phyloP scores from a whole-genome alignment of 2,797 vertebrate genomes.

The Anas georgica region DNA sequence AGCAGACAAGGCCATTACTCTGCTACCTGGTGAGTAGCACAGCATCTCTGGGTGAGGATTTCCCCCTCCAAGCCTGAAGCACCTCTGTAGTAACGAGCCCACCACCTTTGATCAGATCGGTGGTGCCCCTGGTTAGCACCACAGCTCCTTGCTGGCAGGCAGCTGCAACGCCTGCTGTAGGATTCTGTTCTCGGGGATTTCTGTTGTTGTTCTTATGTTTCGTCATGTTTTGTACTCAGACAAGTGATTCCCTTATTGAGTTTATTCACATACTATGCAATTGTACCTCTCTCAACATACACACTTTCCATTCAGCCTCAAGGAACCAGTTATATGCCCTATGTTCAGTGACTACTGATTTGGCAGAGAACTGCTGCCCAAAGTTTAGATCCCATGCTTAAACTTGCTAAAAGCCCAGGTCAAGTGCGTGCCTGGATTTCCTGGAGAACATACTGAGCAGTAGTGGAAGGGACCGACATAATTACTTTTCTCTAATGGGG shows the following conservation, averaged over 20 bases:
- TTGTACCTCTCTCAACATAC: not conserved
- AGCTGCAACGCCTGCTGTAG: not conserved
- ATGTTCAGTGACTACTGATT: not conserved
- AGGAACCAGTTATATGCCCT: not conserved
- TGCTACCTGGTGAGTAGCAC: not conserved
- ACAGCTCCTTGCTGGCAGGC: not conserved
- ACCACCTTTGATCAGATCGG: conserved; percentile 13
- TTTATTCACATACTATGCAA: not conserved
- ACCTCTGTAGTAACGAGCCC: conserved; percentile 9
- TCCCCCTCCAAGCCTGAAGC: not conserved
- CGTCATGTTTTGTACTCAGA: not conserved
- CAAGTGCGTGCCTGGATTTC: not conserved
- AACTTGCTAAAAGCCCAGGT: not conserved
- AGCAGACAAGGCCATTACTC: not conserved
- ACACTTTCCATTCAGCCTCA: not conserved
- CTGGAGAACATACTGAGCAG: not conserved
- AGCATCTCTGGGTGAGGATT: not conserved
- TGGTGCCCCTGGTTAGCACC: not conserved
- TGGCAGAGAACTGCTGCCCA: not conserved
- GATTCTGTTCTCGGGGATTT: not conserved
- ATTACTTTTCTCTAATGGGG: not conserved
- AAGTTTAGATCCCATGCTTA: not conserved
- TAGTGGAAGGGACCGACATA: not conserved
- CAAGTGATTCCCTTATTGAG: fast-evolving
- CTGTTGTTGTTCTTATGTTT: not conserved